phyloP scores from a whole-genome alignment of 2,888 invertebrate genomes.

The Nematopogon swammerdamellus region DNA sequence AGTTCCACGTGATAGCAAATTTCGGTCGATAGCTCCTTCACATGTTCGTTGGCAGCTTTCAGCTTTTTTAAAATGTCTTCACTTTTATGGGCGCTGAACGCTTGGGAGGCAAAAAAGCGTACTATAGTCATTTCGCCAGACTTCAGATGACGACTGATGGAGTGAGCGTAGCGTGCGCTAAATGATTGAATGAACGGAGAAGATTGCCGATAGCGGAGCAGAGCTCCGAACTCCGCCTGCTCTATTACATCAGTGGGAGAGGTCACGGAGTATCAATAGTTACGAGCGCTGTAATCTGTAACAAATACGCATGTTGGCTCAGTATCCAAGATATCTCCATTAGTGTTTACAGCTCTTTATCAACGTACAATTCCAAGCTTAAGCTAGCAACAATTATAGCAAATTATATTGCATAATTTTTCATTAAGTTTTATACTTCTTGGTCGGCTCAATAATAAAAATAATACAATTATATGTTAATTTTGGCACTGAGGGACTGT shows the following conservation, averaged over 20 bases:
- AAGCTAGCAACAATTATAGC: too few relatives aligned
- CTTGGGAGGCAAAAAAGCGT: slow-evolving; percentile 61
- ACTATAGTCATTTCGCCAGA: slow-evolving; percentile 45
- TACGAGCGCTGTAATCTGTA: slow-evolving; percentile 24
- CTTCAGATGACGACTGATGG: slow-evolving; percentile 11
- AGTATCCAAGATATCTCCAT: too few relatives aligned
- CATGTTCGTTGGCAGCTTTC: slow-evolving; percentile 36
- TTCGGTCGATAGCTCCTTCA: slow-evolving; percentile 64
- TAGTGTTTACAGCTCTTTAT: too few relatives aligned
- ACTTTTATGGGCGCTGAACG: slow-evolving; percentile 58
- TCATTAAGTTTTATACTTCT: too few relatives aligned
- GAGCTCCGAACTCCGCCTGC: slow-evolving; percentile 15
- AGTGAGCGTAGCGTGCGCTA: slow-evolving; percentile 1
- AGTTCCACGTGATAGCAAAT: slow-evolving; percentile 78
- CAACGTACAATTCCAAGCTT: too few relatives aligned
- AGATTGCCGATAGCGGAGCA: slow-evolving; percentile 9
- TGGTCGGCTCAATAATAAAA: too few relatives aligned
- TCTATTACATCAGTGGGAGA: slow-evolving; percentile 47
- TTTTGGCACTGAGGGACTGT: too few relatives aligned
- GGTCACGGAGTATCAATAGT: slow-evolving; percentile 30
- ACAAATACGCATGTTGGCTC: slow-evolving; percentile 19
- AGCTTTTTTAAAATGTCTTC: slow-evolving; percentile 56
- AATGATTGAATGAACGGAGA: neutral
- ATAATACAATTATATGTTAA: too few relatives aligned
- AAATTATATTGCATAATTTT: too few relatives aligned